phyloP scores from a whole-genome alignment of 2,888 invertebrate genomes.

The Ormyrus nitidulus region DNA sequence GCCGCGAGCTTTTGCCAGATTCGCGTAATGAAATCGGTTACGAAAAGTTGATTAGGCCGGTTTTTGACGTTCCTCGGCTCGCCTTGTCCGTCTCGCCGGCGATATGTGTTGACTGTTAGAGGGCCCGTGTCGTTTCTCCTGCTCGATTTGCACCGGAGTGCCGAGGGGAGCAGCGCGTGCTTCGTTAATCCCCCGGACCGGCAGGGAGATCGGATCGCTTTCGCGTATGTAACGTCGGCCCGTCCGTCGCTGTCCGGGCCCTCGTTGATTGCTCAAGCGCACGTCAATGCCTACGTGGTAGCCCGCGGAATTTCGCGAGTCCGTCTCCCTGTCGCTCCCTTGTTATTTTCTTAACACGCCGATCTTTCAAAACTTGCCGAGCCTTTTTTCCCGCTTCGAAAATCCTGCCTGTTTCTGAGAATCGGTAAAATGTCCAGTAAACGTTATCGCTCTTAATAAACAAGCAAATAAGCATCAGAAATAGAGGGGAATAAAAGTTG shows the following conservation, averaged over 20 bases:
- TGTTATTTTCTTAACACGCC: constrained; percentile 15
- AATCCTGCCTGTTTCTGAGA: no score
- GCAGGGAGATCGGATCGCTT: constrained; percentile 63
- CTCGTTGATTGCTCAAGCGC: constrained; percentile 56
- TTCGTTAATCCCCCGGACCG: constrained; percentile 62
- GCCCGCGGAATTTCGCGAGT: constrained; percentile 43
- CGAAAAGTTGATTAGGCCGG: no score
- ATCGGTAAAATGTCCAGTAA: no score
- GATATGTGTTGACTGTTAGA: no score
- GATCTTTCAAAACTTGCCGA: constrained; percentile 12
- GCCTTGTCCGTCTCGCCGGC: no score
- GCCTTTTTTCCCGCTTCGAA: no score
- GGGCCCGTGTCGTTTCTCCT: neutral
- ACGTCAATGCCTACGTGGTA: constrained; percentile 39
- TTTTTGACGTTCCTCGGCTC: no score
- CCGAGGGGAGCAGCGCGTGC: constrained; percentile 3
- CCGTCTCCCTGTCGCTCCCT: constrained; percentile 6
- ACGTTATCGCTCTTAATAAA: no score
- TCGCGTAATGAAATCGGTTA: no score
- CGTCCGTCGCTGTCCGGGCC: constrained; percentile 58
- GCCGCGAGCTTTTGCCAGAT: no score
- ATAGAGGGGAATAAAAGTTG: no score
- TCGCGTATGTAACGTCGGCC: constrained; percentile 57
- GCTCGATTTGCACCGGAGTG: constrained; percentile 22
- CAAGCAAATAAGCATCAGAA: no score